Percentiles rank a stretch among this genome's conserved stretches.
Evolutionary conservation across 2,888 invertebrate genomes (phyloP).

Genomic region (Cephus runcator): DNA sequence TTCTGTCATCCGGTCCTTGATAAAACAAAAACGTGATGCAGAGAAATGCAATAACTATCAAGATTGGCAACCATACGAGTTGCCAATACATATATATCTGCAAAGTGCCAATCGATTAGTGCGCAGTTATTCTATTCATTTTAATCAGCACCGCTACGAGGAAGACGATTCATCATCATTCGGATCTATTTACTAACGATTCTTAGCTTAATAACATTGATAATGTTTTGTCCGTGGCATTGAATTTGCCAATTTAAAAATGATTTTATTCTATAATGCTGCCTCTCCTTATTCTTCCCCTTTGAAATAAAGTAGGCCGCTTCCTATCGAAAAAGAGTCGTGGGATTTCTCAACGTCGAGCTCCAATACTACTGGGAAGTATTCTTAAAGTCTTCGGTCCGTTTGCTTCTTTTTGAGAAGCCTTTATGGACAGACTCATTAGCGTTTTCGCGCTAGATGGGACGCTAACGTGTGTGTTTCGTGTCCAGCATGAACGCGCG

Average conservation of each 20-base stretch:
- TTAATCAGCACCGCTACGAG: neutral
- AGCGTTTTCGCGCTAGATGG: neutral
- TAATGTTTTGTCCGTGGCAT: neutral
- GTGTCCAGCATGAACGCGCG: neutral
- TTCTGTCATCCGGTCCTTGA: neutral
- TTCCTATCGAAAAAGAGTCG: no score
- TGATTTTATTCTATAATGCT: no score
- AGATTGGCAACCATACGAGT: neutral
- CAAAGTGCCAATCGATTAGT: no score
- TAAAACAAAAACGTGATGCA: neutral
- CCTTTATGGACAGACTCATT: neutral
- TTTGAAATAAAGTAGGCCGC: no score
- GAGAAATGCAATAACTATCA: neutral
- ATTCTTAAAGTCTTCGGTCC: no score
- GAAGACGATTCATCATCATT: no score
- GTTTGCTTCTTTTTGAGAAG: neutral
- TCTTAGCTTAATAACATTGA: neutral
- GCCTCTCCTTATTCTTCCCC: no score
- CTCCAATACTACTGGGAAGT: no score
- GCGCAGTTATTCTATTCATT: neutral
- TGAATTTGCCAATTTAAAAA: neutral
- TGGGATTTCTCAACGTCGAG: no score
- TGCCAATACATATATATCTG: neutral
- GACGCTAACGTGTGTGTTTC: no score
- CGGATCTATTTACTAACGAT: no score